phyloP scores from a whole-genome alignment of 1,140 invertebrate species.

The Scaptodrosophila lebanonensis region DNA sequence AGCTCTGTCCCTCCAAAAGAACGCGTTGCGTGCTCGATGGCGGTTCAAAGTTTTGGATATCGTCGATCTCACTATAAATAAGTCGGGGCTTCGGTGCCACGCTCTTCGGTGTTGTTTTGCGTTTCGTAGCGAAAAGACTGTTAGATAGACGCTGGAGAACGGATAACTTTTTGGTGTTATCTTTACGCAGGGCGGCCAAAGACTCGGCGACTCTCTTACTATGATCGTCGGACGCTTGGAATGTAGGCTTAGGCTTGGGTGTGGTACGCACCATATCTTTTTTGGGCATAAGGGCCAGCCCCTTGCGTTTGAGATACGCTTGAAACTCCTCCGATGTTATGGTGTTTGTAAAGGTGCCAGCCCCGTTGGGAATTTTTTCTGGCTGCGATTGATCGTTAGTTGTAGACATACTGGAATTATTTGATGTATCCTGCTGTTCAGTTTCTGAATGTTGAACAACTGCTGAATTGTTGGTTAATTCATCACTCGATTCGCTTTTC shows the following conservation, averaged over 20 bases:
- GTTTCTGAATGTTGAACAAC: background rate
- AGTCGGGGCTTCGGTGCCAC: constrained; percentile 18
- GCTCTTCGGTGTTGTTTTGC: constrained; percentile 58
- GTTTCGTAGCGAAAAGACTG: constrained; percentile 56
- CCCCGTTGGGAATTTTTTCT: constrained; percentile 1
- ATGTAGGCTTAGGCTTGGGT: background rate
- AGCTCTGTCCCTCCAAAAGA: constrained; percentile 53
- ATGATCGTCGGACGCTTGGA: constrained; percentile 31
- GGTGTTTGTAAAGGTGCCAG: constrained; percentile 70
- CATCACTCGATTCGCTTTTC: constrained; percentile 70
- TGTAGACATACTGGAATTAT: background rate
- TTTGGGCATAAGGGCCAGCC: constrained; percentile 54
- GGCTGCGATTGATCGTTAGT: background rate
- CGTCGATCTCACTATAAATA: constrained; percentile 14
- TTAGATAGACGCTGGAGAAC: constrained; percentile 67
- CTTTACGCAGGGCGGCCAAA: constrained; percentile 39
- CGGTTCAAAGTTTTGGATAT: constrained; percentile 11
- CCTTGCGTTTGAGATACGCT: constrained; percentile 68
- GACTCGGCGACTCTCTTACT: constrained; percentile 40
- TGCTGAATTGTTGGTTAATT: constrained; percentile 24
- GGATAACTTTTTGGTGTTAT: constrained; percentile 58
- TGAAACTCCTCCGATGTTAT: constrained; percentile 74
- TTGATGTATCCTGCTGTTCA: background rate
- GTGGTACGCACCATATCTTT: constrained; percentile 23
- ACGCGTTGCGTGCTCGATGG: constrained; percentile 48